A percentile compares a stretch with the other conserved stretches of the same genome.
phyloP scores from a whole-genome alignment of 2,797 vertebrate genomes.

The Myotis daubentonii region DNA sequence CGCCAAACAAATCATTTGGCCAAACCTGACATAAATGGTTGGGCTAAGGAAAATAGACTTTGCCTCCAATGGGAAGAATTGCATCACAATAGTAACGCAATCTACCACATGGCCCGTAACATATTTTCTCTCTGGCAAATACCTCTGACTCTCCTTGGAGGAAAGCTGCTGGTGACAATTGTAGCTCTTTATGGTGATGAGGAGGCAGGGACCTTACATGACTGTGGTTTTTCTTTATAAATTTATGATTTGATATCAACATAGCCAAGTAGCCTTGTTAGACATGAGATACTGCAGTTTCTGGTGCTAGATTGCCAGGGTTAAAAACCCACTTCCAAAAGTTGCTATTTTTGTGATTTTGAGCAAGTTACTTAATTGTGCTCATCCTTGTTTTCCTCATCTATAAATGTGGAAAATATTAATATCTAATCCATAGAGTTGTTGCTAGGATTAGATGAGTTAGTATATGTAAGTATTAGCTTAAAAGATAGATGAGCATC shows the following conservation, averaged over 20 bases:
- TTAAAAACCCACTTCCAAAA: not conserved
- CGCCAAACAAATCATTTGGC: not conserved
- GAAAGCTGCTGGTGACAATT: not conserved
- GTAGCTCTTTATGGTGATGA: not conserved
- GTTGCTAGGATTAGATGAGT: not conserved
- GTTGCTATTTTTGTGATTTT: not conserved
- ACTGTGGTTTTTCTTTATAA: not conserved
- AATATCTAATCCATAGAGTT: not conserved
- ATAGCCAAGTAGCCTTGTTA: not conserved
- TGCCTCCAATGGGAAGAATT: not conserved
- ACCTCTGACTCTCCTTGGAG: not conserved
- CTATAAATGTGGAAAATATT: not conserved
- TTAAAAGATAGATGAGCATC: not conserved
- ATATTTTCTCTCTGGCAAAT: not conserved
- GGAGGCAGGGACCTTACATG: not conserved
- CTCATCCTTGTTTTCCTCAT: not conserved
- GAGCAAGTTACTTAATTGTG: not conserved
- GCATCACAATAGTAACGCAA: not conserved
- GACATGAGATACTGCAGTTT: not conserved
- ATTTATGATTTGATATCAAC: not conserved
- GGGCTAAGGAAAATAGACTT: not conserved
- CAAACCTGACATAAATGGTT: not conserved
- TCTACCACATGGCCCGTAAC: not conserved
- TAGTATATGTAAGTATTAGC: not conserved
- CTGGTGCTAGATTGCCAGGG: not conserved